Base-by-base conservation (phyloP, 1,140 invertebrate genomes). In the Bactericera cockerelli region DNA sequence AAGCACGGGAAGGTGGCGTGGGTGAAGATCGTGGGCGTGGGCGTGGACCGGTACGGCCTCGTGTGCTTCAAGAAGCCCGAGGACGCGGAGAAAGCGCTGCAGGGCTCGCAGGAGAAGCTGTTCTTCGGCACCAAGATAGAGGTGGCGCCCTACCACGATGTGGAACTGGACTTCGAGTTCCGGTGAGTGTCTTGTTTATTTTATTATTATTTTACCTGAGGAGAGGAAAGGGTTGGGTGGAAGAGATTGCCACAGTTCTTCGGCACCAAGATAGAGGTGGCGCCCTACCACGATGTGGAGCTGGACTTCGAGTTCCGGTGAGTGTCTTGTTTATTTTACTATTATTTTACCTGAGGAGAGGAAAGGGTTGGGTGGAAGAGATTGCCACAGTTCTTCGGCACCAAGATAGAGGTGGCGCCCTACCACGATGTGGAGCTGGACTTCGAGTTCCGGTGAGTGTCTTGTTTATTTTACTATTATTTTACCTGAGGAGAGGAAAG, bases 71-170 rank as follows among this genome's bases (percentile, higher is more conserved):
- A 95, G 73, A 96, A 96, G 74, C 82, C 89, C 58, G 93, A 95
- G 70, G 93, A 98, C 76, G 93, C 93, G 61, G 88, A 89, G 62
- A 96, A 96, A 74, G 93, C 93, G 21, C 74, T 95, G 39, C 89
- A 94, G 72, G 88, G 92, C 57, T 96, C 93, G 39, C 89, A 94
- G 70, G 92, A 94, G 70, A 97, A 96, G 71, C 77, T 86, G 63
- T 97, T 97, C 76, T 97, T 97, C 77, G 93, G 93, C 61, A 89
- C 86, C 70, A 92, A 93, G 75, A 93, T 93, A 71, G 89, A 92
- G 72, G 89, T 93, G 59, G 86, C 83, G 49, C 83, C 86, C 42
- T 89, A 91, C 73, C 85, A 89, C 70, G 90, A 94, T 71, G 81
- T 84, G 38, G 84, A 86, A 59, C 13, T 31, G 4, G 89, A 92